These are phyloP conservation scores for Cyrtonyx montezumae DNA, from an alignment of 2,113 vertebrate genomes.

Conservation along the genomic window DNA sequence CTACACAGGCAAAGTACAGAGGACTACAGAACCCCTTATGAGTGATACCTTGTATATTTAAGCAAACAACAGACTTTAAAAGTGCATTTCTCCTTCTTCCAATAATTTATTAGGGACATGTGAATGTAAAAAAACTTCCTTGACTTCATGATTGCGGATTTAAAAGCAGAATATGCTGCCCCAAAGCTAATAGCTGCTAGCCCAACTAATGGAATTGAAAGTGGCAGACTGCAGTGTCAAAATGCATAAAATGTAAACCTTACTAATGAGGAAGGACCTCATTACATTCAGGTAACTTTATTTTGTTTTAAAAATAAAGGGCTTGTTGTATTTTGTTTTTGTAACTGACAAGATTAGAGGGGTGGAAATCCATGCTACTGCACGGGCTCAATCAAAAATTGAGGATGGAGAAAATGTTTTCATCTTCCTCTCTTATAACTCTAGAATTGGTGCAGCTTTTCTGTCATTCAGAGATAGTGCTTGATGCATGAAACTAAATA, in stretches of 20 bases:
- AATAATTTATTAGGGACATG: not conserved
- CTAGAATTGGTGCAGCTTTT: not conserved
- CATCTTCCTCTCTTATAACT: not conserved
- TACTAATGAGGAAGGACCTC: not conserved
- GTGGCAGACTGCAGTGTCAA: not conserved
- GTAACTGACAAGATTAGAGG: rapidly evolving
- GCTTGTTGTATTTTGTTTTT: not conserved
- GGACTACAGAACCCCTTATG: not conserved
- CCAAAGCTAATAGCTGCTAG: not conserved
- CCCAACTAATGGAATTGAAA: not conserved
- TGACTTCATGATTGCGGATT: not conserved
- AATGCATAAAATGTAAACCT: not conserved
- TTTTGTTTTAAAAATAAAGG: not conserved
- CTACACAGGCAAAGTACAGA: not conserved
- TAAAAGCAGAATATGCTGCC: not conserved
- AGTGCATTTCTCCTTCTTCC: not conserved
- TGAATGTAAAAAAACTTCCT: not conserved
- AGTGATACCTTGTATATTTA: not conserved
- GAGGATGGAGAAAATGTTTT: not conserved
- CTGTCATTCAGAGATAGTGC: not conserved
- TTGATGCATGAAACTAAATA: not conserved
- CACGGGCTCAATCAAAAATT: not conserved
- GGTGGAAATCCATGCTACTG: not conserved
- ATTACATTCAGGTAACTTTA: not conserved
- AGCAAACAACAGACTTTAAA: not conserved